These are phyloP conservation scores for Cactoblastis cactorum DNA, from an alignment of 2,888 invertebrate species.

Conservation along the genomic window DNA sequence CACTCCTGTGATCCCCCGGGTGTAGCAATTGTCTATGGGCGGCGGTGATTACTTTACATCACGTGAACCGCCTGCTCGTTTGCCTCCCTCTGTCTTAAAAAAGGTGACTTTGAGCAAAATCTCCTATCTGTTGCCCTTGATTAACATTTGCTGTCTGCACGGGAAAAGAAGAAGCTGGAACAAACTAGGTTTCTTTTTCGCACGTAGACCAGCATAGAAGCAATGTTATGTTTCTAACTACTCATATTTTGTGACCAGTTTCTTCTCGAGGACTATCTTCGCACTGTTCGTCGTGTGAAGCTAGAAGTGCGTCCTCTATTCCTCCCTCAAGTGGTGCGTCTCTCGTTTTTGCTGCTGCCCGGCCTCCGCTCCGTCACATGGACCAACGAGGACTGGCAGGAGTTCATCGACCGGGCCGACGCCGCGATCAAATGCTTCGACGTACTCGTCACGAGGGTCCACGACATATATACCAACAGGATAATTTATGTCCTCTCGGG, in stretches of 20 bases:
- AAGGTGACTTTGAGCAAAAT: too few relatives aligned
- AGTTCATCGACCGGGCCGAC: slow-evolving; percentile 87
- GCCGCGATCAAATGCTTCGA: slow-evolving; percentile 90
- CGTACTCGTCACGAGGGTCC: slow-evolving; percentile 85
- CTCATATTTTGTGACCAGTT: slow-evolving; percentile 70
- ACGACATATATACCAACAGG: slow-evolving; percentile 94
- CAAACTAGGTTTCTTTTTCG: too few relatives aligned
- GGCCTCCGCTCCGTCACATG: slow-evolving; percentile 90
- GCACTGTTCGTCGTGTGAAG: slow-evolving; percentile 87
- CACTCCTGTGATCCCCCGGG: too few relatives aligned
- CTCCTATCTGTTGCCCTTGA: too few relatives aligned
- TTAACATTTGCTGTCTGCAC: too few relatives aligned
- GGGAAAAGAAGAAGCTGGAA: too few relatives aligned
- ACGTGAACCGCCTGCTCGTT: too few relatives aligned
- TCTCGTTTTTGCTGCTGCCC: slow-evolving; percentile 90
- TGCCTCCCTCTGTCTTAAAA: too few relatives aligned
- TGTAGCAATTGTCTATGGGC: too few relatives aligned
- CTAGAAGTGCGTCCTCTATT: slow-evolving; percentile 94
- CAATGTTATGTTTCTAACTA: too few relatives aligned
- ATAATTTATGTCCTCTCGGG: slow-evolving; percentile 92
- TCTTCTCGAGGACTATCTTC: slow-evolving; percentile 86
- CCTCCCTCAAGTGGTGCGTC: slow-evolving; percentile 90
- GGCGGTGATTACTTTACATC: too few relatives aligned
- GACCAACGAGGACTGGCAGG: slow-evolving; percentile 91
- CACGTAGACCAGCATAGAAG: too few relatives aligned